phyloP scores from a whole-genome alignment of 2,113 vertebrate species.

The Saguinus imperator region DNA sequence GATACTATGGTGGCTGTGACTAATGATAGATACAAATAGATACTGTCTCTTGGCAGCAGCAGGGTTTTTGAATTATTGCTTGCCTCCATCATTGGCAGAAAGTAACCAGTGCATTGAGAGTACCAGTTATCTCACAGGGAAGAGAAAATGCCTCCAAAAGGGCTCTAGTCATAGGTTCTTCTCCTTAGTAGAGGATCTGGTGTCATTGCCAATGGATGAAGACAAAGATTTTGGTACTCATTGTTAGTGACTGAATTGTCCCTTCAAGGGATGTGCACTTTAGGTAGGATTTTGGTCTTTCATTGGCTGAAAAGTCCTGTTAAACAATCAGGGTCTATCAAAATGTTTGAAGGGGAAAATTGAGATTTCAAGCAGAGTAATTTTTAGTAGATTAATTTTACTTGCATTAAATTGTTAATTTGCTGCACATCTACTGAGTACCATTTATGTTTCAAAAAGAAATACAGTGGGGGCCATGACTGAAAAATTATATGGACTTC shows the following conservation, averaged over 20 bases:
- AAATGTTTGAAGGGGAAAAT: not conserved
- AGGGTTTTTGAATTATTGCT: not conserved
- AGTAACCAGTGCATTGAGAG: not conserved
- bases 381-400: not conserved
- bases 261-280: not conserved
- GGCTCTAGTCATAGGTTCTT: not conserved
- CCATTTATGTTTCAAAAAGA: not conserved
- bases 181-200: not conserved
- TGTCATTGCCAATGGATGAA: not conserved
- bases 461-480: not conserved
- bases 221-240: not conserved
- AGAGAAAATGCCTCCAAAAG: not conserved
- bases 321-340: not conserved
- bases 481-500: not conserved
- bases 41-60: not conserved
- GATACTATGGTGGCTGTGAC: not conserved
- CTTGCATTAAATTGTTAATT: not conserved
- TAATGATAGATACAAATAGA: not conserved
- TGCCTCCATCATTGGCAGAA: fast-evolving
- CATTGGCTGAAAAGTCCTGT: not conserved
- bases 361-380: not conserved
- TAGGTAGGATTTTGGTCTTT: not conserved
- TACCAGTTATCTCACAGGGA: fast-evolving
- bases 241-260: not conserved
- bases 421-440: not conserved